Conservation (phyloP, 1,140 invertebrate species). For the Paracyclopina nana region DNA sequence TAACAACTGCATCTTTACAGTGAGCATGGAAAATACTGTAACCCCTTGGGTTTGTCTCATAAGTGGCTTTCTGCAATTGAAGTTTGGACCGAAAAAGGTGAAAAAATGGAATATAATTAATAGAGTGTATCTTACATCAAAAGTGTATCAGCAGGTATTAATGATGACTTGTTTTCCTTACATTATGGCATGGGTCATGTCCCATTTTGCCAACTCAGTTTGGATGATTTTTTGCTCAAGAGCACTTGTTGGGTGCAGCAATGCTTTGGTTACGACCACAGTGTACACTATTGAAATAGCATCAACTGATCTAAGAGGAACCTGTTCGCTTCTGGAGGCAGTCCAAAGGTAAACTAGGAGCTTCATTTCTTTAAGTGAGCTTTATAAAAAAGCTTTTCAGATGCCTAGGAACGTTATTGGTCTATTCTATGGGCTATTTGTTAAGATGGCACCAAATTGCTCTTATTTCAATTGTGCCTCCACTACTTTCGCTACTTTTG, state of each 20-base stretch:
- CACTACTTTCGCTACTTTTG: not conserved
- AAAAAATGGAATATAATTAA: too few species aligned
- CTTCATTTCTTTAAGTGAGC: too few species aligned
- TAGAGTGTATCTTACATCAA: too few species aligned
- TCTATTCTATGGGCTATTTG: not conserved
- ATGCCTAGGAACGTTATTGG: not conserved
- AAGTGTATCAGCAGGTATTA: too few species aligned
- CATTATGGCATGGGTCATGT: not conserved
- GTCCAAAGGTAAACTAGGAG: too few species aligned
- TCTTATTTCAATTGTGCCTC: not conserved
- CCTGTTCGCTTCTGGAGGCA: not conserved
- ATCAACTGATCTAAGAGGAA: not conserved
- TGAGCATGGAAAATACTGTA: conserved; percentile 1
- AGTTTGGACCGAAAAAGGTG: not conserved
- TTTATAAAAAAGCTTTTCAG: too few species aligned
- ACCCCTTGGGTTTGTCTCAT: not conserved
- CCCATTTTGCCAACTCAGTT: not conserved
- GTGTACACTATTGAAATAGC: not conserved
- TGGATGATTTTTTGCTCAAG: not conserved
- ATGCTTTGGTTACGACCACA: not conserved
- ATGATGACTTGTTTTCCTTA: not conserved
- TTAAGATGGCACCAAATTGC: not conserved
- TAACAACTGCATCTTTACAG: too few species aligned
- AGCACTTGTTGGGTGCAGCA: not conserved
- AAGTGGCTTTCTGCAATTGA: not conserved